A percentile compares a stretch with the other conserved stretches of the same genome.
These are phyloP conservation scores for Sternotherus odoratus DNA, from an alignment of 2,797 vertebrate species.

Conservation along the genomic window DNA sequence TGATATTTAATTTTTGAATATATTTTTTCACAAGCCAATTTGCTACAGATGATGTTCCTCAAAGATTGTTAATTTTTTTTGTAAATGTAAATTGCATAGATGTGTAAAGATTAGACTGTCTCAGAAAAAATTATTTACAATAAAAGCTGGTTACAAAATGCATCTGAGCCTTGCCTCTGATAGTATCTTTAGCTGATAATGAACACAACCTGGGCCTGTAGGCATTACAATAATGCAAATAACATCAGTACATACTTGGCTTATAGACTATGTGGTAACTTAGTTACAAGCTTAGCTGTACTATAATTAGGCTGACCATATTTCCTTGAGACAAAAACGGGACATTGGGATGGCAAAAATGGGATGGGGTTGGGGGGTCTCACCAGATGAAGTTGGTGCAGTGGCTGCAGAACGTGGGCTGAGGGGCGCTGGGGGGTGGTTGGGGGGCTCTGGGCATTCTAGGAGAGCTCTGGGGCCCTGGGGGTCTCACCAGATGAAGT, in stretches of 20 bases:
- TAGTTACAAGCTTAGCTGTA: too few species aligned
- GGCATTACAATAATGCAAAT: background rate
- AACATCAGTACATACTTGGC: background rate
- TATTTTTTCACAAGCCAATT: conserved; percentile 74
- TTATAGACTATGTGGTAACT: background rate
- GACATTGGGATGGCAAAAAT: too few species aligned
- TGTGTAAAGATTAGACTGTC: conserved; percentile 54
- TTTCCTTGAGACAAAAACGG: too few species aligned
- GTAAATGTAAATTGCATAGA: conserved; percentile 68
- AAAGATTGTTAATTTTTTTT: conserved; percentile 36
- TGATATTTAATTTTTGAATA: conserved; percentile 76
- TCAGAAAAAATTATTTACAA: conserved; percentile 26
- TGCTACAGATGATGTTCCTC: conserved; percentile 44
- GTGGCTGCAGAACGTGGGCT: too few species aligned
- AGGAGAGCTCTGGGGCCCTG: too few species aligned
- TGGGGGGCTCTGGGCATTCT: too few species aligned
- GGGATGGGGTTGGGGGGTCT: too few species aligned
- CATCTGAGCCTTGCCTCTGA: background rate
- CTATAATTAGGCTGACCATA: too few species aligned
- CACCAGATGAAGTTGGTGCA: too few species aligned
- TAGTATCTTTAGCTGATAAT: background rate
- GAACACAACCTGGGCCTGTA: background rate
- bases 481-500: too few species aligned
- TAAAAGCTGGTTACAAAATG: conserved; percentile 54
- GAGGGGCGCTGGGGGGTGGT: too few species aligned